Conservation (phyloP, 2,797 vertebrate species). For the Semotilus atromaculatus region DNA sequence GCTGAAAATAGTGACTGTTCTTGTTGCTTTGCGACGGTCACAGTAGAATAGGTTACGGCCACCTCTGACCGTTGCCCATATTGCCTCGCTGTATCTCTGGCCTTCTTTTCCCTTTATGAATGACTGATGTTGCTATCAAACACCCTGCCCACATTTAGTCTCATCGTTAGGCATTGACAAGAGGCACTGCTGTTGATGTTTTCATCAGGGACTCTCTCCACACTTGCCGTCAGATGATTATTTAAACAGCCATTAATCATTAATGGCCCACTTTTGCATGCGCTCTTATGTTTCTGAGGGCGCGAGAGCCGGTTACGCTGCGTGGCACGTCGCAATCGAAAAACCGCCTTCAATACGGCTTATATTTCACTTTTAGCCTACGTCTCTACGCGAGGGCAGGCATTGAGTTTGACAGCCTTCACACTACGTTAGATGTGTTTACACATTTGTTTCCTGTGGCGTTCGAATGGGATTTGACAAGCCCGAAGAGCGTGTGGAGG, state of each 20-base stretch:
- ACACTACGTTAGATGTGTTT: constrained; percentile 60
- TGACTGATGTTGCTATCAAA: constrained; percentile 61
- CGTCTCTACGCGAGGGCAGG: constrained; percentile 40
- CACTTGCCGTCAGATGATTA: constrained; percentile 65
- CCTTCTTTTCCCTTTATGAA: constrained; percentile 58
- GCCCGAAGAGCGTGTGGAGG: constrained; percentile 51
- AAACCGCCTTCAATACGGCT: constrained; percentile 43
- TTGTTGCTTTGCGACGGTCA: background rate
- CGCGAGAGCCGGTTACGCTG: constrained; percentile 35
- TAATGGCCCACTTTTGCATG: constrained; percentile 63
- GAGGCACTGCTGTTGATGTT: constrained; percentile 64
- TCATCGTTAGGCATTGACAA: constrained; percentile 60
- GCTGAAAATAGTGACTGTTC: background rate
- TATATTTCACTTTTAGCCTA: constrained; percentile 51
- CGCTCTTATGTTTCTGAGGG: constrained; percentile 58
- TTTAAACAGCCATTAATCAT: constrained; percentile 66
- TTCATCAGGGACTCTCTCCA: constrained; percentile 60
- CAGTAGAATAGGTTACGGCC: constrained; percentile 21
- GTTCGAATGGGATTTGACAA: constrained; percentile 61
- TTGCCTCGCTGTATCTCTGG: constrained; percentile 40
- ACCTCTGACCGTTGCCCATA: constrained; percentile 17
- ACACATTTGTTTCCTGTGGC: constrained; percentile 61
- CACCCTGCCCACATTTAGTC: constrained; percentile 59
- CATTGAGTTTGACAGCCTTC: constrained; percentile 61
- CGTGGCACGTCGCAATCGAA: constrained; percentile 48